A percentile compares a stretch with the other conserved stretches of the same genome.
Evolutionary conservation across 2,888 invertebrate genomes (phyloP).

Genomic region (Melanchra persicariae): DNA sequence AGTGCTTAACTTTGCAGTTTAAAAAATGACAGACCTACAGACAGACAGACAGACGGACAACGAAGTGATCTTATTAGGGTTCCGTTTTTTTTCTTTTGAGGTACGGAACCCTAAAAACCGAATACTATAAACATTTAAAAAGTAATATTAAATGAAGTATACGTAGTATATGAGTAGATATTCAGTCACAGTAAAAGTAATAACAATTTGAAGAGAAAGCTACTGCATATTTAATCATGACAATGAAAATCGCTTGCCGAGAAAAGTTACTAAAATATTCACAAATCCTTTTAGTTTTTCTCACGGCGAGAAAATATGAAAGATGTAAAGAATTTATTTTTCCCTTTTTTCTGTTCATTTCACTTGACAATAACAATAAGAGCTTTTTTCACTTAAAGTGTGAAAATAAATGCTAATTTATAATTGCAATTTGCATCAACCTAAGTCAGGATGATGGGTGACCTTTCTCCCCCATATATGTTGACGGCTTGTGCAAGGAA

Average conservation of each 20-base stretch:
- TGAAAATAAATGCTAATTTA: not conserved
- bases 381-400: not conserved
- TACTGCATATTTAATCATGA: constrained; percentile 36
- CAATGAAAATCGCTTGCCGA: constrained; percentile 33
- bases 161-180: too few species aligned
- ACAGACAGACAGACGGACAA: too few species aligned
- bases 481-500: not conserved
- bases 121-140: too few species aligned
- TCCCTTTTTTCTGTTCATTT: not conserved
- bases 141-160: too few species aligned
- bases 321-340: not conserved
- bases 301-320: constrained; percentile 13
- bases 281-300: constrained; percentile 31
- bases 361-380: constrained; percentile 8
- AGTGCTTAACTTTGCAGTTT: too few species aligned
- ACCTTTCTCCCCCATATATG: not conserved
- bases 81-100: too few species aligned
- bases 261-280: constrained; percentile 29
- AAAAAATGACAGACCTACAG: too few species aligned
- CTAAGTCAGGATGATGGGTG: not conserved
- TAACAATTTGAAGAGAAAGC: not conserved
- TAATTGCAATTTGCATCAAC: not conserved
- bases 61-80: too few species aligned
- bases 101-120: too few species aligned
- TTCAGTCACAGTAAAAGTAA: too few species aligned